Percentiles rank a stretch among this genome's conserved stretches.
Evolutionary conservation across 2,113 vertebrate species (phyloP).

Genomic region (Tetrao urogallus): DNA sequence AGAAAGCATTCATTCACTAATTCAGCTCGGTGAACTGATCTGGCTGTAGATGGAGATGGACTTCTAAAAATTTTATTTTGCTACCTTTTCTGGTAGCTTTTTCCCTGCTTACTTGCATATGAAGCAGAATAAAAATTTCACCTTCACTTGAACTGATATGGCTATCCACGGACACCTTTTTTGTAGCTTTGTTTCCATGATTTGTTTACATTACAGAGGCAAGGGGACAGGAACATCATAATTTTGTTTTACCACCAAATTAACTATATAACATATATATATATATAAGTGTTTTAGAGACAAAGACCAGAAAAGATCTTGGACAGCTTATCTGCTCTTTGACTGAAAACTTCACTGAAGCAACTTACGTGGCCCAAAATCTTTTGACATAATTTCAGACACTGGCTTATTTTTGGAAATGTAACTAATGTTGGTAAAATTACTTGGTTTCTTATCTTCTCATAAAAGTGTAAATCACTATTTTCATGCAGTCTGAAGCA

Average conservation of each 20-base stretch:
- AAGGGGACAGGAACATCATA: not conserved
- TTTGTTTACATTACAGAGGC: not conserved
- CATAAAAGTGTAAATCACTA: not conserved
- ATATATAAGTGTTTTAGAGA: not conserved
- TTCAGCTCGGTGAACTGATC: not conserved
- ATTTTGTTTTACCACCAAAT: not conserved
- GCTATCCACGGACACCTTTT: not conserved
- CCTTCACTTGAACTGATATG: rapidly evolving
- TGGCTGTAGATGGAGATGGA: not conserved
- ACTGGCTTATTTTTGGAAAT: not conserved
- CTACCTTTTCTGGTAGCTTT: not conserved
- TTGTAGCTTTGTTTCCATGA: not conserved
- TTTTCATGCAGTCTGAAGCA: not conserved
- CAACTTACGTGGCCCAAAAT: not conserved
- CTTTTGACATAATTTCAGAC: not conserved
- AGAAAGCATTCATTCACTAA: not conserved
- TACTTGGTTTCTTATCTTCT: not conserved
- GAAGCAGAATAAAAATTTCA: not conserved
- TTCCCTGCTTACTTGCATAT: not conserved
- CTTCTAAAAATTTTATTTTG: not conserved
- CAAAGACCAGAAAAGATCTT: not conserved
- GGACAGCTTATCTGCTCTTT: not conserved
- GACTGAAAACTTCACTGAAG: not conserved
- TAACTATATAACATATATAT: not conserved
- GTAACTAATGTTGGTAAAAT: not conserved